phyloP scores from a whole-genome alignment of 2,113 vertebrate genomes.

The Rhynchopsitta pachyrhyncha region DNA sequence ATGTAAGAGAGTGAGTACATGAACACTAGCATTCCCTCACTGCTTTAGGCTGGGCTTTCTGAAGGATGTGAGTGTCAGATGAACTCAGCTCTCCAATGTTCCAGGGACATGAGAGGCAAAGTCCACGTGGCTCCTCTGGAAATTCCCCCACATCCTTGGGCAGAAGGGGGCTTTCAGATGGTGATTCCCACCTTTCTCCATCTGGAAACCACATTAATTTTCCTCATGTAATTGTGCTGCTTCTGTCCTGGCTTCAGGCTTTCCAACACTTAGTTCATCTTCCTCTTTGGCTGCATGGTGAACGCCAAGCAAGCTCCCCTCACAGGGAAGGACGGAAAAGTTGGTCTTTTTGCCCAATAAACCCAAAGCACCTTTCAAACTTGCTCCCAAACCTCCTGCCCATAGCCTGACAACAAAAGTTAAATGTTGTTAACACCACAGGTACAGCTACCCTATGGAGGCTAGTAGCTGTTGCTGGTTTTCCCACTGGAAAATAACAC shows the following conservation, averaged over 20 bases:
- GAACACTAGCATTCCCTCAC: background rate
- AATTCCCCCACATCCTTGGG: background rate
- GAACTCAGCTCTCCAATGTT: background rate
- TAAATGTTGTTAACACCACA: background rate
- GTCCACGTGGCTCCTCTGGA: background rate
- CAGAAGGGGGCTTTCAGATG: background rate
- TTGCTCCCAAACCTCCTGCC: background rate
- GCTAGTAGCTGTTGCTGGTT: constrained; percentile 3
- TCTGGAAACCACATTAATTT: constrained; percentile 10
- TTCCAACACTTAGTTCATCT: background rate
- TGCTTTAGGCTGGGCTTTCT: background rate
- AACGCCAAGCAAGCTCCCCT: background rate
- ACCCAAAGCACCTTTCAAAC: background rate
- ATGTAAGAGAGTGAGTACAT: background rate
- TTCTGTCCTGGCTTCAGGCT: background rate
- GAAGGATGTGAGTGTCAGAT: background rate
- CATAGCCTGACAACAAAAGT: background rate
- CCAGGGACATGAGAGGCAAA: background rate
- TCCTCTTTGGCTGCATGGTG: background rate
- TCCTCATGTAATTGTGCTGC: background rate
- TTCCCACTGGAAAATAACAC: constrained; percentile 28
- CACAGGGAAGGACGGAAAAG: background rate
- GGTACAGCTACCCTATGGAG: background rate
- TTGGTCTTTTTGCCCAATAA: background rate
- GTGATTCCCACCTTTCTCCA: background rate